Evolutionary conservation across 2,888 invertebrate genomes (phyloP), one percentile per base, ranked within the genome.

Genomic region (Ellobium chinense): DNA sequence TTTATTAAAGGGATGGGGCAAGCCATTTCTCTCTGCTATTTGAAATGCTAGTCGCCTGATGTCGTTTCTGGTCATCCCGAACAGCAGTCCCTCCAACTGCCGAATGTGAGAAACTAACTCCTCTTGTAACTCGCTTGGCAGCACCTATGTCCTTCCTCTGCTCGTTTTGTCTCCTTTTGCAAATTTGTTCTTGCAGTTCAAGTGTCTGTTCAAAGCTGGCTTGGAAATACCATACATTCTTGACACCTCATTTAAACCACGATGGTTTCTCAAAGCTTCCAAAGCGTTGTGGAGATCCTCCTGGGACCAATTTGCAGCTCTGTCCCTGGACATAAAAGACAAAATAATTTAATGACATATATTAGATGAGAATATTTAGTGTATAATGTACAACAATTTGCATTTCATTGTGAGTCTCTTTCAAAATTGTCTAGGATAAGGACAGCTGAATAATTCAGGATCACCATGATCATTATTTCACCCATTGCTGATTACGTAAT

Each of bases 1-100:
- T 29, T 7, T 21, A 54, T 56, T 46, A n/a, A 73, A 73, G 29
- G 56, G 24, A n/a, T 73, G 58, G 5, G 21, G 29, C n/a, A 0
- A 24, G n/a, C 39, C 62, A 36, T 74, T 74, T 14, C 24, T 27
- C 37, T 74, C 62, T 34, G 74, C 63, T 34, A 74, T 36, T 27
- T 74, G 62, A 39, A 37, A 75, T 21, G 63, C 63, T 27, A 75
- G 60, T 37, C 4, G 27, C 74, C 37, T 75, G 37, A 75, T 36
- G 27, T 62, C 63, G n/a, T 63, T 75, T 60, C 63, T 37, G 21
- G 74, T 75, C 62, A 75, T 31, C 12, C 63, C 65, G 29, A 74
- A 60, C n/a, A 74, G 1, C 74, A 75, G 12, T 14, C 29, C 46
- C 46, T 63, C 46, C 2, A 63, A 18, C 1, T 60, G 2, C 18